phyloP scores from a whole-genome alignment of 2,113 vertebrate genomes.

The Notarius lentiginosus region DNA sequence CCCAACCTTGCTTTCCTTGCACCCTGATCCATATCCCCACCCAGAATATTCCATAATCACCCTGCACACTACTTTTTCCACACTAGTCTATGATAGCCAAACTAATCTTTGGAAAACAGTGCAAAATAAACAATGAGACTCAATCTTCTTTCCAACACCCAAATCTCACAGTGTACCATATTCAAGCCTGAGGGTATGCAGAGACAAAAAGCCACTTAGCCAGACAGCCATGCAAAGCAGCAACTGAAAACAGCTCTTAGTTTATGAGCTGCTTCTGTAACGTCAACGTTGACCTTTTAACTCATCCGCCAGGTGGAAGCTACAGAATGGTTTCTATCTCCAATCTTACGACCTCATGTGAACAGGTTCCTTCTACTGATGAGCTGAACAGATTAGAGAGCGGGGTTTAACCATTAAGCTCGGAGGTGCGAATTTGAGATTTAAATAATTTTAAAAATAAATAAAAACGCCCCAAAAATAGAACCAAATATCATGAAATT shows the following conservation, averaged over 20 bases:
- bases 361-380: neutral
- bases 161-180: neutral
- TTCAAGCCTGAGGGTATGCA: neutral
- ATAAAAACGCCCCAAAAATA: too few relatives aligned
- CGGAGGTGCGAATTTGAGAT: neutral
- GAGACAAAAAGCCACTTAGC: constrained; percentile 27
- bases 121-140: neutral
- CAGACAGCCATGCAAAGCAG: constrained; percentile 52
- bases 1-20: constrained; percentile 36
- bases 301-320: neutral
- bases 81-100: constrained; percentile 15
- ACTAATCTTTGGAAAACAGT: constrained; percentile 13
- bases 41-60: constrained; percentile 22
- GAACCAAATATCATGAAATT: too few relatives aligned
- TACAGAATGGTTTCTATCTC: neutral
- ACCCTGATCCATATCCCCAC: constrained; percentile 28
- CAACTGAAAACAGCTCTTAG: constrained; percentile 32
- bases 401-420: neutral
- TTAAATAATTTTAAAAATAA: too few relatives aligned
- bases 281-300: constrained; percentile 16
- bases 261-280: constrained; percentile 3
- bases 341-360: neutral
- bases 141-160: neutral
- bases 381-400: neutral
- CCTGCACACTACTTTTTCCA: constrained; percentile 23